Evolutionary conservation across 2,888 invertebrate genomes (phyloP).

Genomic region (Biston stratarius): DNA sequence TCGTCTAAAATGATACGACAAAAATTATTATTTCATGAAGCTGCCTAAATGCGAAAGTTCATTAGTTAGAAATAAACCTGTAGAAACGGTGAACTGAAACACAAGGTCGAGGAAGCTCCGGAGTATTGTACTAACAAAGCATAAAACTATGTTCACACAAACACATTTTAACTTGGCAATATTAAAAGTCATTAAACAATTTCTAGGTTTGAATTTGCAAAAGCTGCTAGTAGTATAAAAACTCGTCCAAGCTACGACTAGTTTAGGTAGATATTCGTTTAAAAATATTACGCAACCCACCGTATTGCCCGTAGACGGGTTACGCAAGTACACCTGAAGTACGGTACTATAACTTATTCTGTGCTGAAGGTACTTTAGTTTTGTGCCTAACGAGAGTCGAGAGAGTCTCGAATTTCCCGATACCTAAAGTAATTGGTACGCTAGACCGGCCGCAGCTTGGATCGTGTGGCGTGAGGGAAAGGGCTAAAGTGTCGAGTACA

Average conservation of each 20-base stretch:
- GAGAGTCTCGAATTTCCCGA: slow-evolving; percentile 4
- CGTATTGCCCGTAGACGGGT: neutral
- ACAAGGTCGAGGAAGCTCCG: too few species aligned
- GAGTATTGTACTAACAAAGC: neutral
- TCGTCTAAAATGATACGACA: too few species aligned
- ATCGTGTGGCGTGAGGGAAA: neutral
- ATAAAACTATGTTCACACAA: neutral
- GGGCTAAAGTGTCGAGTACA: neutral
- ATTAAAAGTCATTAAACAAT: too few species aligned
- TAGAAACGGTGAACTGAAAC: too few species aligned
- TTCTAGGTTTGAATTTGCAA: too few species aligned
- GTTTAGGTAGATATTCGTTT: neutral
- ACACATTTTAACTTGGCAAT: too few species aligned
- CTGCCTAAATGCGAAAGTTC: too few species aligned
- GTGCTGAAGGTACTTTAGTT: neutral
- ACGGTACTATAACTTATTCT: too few species aligned
- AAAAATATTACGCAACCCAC: neutral
- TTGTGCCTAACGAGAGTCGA: slow-evolving; percentile 3
- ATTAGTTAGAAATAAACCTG: too few species aligned
- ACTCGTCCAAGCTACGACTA: neutral
- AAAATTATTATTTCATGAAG: too few species aligned
- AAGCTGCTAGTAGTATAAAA: neutral
- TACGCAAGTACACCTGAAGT: slow-evolving; percentile 5
- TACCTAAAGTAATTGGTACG: slow-evolving; percentile 6
- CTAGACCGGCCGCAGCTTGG: neutral